Percentiles rank a stretch among this genome's conserved stretches.
Evolutionary conservation across 2,888 invertebrate species (phyloP).

Genomic region (Cabera pusaria): DNA sequence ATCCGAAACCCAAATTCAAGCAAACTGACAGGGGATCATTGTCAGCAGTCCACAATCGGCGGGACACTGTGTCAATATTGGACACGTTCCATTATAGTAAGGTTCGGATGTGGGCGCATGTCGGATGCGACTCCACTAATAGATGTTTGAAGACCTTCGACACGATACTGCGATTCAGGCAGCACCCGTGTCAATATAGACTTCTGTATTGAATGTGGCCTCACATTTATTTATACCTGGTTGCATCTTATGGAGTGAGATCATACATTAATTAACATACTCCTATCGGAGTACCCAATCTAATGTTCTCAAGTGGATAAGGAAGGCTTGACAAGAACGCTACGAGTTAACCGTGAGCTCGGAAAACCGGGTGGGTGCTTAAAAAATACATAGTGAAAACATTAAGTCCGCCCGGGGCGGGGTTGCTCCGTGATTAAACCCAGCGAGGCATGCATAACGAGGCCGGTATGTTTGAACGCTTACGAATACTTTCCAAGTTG

Average conservation of each 20-base stretch:
- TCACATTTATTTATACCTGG: too few relatives aligned
- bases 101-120: slow-evolving; percentile 62
- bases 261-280: slow-evolving; percentile 2
- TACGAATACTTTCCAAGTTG: slow-evolving; percentile 75
- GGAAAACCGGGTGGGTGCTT: slow-evolving; percentile 51
- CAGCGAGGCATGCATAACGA: slow-evolving; percentile 79
- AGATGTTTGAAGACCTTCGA: slow-evolving; percentile 61
- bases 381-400: slow-evolving; percentile 81
- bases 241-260: slow-evolving; percentile 1
- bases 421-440: slow-evolving; percentile 75
- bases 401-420: slow-evolving; percentile 69
- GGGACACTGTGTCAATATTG: slow-evolving; percentile 76
- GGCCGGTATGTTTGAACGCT: slow-evolving; percentile 77
- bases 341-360: slow-evolving; percentile 43
- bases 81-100: slow-evolving; percentile 63
- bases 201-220: slow-evolving; percentile 9
- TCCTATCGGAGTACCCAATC: slow-evolving; percentile 7
- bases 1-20: slow-evolving; percentile 56
- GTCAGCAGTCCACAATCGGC: slow-evolving; percentile 60
- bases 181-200: slow-evolving; percentile 24
- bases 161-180: slow-evolving; percentile 47
- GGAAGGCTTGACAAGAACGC: slow-evolving; percentile 33
- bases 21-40: slow-evolving; percentile 69
- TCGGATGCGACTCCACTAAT: slow-evolving; percentile 56
- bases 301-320: too few relatives aligned